Evolutionary conservation across 64 coral and sea anemone species (phyloP).

Genomic region (Astreopora myriophthalma): DNA sequence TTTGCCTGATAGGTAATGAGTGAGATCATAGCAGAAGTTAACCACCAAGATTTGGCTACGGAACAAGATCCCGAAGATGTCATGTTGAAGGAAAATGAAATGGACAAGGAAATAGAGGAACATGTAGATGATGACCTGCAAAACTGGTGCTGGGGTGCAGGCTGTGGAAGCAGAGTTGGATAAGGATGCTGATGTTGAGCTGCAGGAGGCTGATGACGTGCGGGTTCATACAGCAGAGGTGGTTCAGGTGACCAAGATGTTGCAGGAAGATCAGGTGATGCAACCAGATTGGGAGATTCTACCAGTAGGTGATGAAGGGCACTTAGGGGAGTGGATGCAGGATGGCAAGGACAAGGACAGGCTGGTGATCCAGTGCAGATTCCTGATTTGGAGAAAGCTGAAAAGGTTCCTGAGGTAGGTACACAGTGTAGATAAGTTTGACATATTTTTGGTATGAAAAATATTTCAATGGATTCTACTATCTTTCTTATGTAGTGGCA

Average conservation of each 20-base stretch:
- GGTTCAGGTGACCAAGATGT: background rate
- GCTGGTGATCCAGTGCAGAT: background rate
- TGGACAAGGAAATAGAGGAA: background rate
- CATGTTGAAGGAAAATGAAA: background rate
- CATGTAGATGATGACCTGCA: background rate
- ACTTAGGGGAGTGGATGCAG: background rate
- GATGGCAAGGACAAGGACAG: background rate
- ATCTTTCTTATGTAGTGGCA: background rate
- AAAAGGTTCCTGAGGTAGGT: background rate
- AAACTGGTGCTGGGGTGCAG: background rate
- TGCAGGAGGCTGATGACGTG: background rate
- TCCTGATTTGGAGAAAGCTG: background rate
- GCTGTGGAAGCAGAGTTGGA: background rate
- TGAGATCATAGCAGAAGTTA: background rate
- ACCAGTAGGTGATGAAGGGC: background rate
- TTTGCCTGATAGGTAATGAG: background rate
- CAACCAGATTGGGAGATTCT: background rate
- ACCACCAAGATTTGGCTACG: background rate
- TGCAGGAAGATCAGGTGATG: background rate
- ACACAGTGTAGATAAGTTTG: background rate
- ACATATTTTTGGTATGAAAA: background rate
- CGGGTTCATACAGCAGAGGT: background rate
- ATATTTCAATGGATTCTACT: background rate
- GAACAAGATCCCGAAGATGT: background rate
- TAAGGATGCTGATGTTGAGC: background rate